Evolutionary conservation across 2,113 vertebrate species (phyloP).

Genomic region (Cryptoleucopteryx plumbea): DNA sequence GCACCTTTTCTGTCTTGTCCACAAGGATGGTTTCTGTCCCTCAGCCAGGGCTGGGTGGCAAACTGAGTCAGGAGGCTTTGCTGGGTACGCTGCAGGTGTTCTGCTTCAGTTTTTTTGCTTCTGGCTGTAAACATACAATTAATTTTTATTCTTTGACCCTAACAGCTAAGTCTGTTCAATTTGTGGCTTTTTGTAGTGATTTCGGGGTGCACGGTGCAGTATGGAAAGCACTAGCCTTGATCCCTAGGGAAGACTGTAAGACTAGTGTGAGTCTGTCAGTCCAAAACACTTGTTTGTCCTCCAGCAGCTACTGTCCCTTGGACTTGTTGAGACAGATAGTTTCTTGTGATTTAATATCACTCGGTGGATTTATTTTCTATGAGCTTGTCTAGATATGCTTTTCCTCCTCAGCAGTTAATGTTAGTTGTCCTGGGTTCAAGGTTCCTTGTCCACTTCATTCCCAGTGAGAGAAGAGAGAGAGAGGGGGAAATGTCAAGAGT

Average conservation of each 20-base stretch:
- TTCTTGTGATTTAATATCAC: neutral
- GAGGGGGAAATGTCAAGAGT: neutral
- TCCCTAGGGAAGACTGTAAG: neutral
- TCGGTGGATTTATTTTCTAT: neutral
- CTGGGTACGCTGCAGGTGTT: neutral
- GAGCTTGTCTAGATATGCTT: neutral
- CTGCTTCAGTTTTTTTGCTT: neutral
- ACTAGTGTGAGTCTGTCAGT: neutral
- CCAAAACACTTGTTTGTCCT: neutral
- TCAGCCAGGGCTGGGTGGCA: neutral
- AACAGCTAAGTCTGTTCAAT: neutral
- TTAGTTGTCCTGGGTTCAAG: neutral
- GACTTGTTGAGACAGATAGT: neutral
- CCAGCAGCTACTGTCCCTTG: neutral
- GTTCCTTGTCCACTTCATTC: neutral
- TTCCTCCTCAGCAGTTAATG: neutral
- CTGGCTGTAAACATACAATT: neutral
- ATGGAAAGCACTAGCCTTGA: neutral
- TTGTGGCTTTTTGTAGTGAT: neutral
- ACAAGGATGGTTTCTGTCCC: neutral
- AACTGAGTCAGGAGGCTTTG: neutral
- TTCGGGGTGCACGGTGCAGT: neutral
- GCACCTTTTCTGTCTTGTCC: neutral
- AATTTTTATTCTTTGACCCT: neutral
- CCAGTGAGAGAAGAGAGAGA: neutral